Evolutionary conservation across 2,797 vertebrate genomes (phyloP).

Genomic region (Paedocypris micromegethes): DNA sequence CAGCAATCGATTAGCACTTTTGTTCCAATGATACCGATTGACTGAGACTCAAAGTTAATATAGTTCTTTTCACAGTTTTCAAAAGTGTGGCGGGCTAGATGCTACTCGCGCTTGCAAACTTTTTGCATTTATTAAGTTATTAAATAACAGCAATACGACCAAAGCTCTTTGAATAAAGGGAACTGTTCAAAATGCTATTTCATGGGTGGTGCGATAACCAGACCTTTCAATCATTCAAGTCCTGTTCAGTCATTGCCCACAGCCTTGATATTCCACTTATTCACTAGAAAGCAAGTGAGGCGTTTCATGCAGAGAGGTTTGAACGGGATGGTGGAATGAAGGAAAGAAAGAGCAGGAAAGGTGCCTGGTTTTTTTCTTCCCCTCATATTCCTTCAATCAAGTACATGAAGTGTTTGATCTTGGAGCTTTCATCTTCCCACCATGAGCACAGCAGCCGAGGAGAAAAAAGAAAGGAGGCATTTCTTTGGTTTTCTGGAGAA

Average conservation of each 20-base stretch:
- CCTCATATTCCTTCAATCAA: conserved; percentile 23
- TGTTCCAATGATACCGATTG: no score
- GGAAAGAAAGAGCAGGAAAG: conserved; percentile 20
- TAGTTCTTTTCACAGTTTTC: no score
- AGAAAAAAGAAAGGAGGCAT: not conserved
- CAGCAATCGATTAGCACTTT: no score
- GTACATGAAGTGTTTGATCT: conserved; percentile 37
- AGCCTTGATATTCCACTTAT: conserved; percentile 4
- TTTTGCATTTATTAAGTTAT: no score
- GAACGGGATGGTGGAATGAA: conserved; percentile 18
- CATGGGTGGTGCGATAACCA: not conserved
- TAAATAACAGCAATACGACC: no score
- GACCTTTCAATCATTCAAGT: conserved; percentile 11
- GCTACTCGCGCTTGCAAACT: no score
- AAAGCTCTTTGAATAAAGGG: no score
- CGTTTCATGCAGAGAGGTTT: conserved; percentile 13
- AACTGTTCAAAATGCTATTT: no score
- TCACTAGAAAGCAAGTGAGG: conserved; percentile 22
- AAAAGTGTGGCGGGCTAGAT: no score
- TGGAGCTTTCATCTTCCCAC: conserved; percentile 32
- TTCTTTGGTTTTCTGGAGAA: conserved; percentile 22
- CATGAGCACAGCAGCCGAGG: conserved; percentile 9
- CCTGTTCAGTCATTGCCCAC: conserved; percentile 1
- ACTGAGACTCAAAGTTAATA: no score
- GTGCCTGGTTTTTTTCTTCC: conserved; percentile 14